phyloP scores from a whole-genome alignment of 2,888 invertebrate genomes.

The Pseudococcus viburni region DNA sequence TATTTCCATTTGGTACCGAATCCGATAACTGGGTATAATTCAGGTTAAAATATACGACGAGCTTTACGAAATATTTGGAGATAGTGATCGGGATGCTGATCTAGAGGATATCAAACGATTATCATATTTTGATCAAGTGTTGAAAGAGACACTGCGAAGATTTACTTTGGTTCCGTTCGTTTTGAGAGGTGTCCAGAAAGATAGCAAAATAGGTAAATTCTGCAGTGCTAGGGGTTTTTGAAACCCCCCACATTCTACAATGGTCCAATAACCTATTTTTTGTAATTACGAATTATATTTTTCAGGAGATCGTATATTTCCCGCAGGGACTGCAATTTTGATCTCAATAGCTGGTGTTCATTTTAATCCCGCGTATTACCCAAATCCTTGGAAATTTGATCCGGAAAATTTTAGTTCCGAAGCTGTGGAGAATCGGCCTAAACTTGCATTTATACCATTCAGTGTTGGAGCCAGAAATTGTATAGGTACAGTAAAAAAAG shows the following conservation, averaged over 20 bases:
- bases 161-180: conserved; percentile 66
- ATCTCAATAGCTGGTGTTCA: conserved; percentile 43
- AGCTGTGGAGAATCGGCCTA: conserved; percentile 14
- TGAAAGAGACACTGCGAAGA: conserved; percentile 68
- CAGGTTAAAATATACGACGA: conserved; percentile 68
- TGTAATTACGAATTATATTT: too few relatives aligned
- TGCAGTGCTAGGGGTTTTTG: neutral
- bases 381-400: conserved; percentile 43
- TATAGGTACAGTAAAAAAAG: conserved; percentile 18
- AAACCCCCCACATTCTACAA: neutral
- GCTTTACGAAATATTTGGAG: conserved; percentile 67
- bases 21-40: too few relatives aligned
- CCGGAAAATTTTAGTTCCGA: conserved; percentile 58
- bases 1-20: neutral
- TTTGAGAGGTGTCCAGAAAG: neutral
- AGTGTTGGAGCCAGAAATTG: conserved; percentile 59
- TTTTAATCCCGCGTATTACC: conserved; percentile 50
- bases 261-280: neutral
- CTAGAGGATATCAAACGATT: conserved; percentile 71
- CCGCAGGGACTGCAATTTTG: conserved; percentile 2
- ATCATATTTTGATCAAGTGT: conserved; percentile 67
- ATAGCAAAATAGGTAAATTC: conserved; percentile 26
- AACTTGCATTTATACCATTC: conserved; percentile 45
- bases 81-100: conserved; percentile 71
- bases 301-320: conserved; percentile 40